Base-by-base conservation (phyloP, 2,888 invertebrate species). In the Andrena minutula region DNA sequence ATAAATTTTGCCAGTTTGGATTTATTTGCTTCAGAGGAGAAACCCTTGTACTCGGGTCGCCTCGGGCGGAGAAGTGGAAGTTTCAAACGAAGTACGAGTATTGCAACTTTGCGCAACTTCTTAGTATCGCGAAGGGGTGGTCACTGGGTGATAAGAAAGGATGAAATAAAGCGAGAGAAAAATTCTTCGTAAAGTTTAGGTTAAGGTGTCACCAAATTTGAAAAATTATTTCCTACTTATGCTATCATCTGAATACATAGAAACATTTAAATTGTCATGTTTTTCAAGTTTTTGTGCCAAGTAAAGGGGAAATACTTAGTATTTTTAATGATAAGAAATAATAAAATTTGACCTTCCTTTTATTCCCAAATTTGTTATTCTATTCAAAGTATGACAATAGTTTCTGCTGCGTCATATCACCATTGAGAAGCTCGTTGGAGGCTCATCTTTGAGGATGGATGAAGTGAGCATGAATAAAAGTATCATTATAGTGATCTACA, bases 1-100 rank as follows among this genome's bases (percentile, higher is more conserved):
- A 80, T 72, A 79, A 79, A 80, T 79, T 66, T 80, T 80, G 65
- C 80, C 53, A 66, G 61, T 79, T 80, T 66, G 53, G 61, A 65
- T 75, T 75, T 77, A 75, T 79, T 61, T 66, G 80, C 35, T 60
- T 66, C 35, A 32, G 61, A 60, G 64, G 41, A 56, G 51, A 61
- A 20, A 16, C 35, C 12, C 16, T 3, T 2, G 70, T 51, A 65
- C 60, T 60, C 69, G 49, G 68, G 51, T 79, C 65, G 77, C 5
- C 16, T n/a, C 41, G 26, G 63, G 32, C 49, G 6, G 56, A 7
- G 16, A 41, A 41, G 49, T 35, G 16, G 12, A 51, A 49, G 20
- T 58, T 65, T 65, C 51, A 20, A 79, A 70, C 49, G 20, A 32
- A 10, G 6, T 6, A 47, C 49, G n/a, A 78, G 68, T 64, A 78